Conservation (phyloP, 1,140 invertebrate genomes). For the Globodera rostochiensis region DNA sequence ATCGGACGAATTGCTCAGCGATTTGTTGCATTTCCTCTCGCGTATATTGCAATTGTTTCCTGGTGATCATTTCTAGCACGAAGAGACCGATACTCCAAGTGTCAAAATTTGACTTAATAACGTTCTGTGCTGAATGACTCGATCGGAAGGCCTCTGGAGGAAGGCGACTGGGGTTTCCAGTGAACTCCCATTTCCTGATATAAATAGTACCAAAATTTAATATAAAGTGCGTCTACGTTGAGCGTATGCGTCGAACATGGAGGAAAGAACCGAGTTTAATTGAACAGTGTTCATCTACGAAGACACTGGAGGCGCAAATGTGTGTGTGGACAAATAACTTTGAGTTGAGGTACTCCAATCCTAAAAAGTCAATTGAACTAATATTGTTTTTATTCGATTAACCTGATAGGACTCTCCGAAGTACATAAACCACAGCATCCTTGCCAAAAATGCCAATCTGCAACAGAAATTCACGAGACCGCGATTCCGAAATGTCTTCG, state of each 20-base stretch:
- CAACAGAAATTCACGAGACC: background rate
- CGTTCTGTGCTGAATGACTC: background rate
- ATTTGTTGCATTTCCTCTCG: constrained; percentile 10
- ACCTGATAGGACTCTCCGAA: constrained; percentile 8
- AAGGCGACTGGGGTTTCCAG: constrained; percentile 20
- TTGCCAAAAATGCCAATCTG: constrained; percentile 12
- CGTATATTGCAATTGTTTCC: constrained; percentile 21
- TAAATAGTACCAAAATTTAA: background rate
- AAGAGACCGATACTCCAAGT: constrained; percentile 24
- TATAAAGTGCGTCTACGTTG: constrained; percentile 1
- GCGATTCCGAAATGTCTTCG: background rate
- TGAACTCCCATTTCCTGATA: constrained; percentile 19
- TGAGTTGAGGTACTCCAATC: constrained; percentile 14
- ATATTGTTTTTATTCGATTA: background rate
- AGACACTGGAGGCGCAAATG: constrained; percentile 17
- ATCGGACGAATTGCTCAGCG: constrained; percentile 12
- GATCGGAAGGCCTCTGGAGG: constrained; percentile 18
- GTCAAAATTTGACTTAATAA: constrained; percentile 14
- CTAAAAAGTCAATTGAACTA: background rate
- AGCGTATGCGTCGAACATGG: constrained; percentile 17
- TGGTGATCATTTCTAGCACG: constrained; percentile 29
- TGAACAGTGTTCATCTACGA: constrained; percentile 17
- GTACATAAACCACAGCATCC: constrained; percentile 22
- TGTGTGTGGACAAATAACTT: constrained; percentile 17
- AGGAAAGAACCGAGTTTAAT: constrained; percentile 22